Percentiles rank a stretch among this genome's conserved stretches.
Evolutionary conservation across 2,113 vertebrate species (phyloP).

Genomic region (Oplegnathus fasciatus): DNA sequence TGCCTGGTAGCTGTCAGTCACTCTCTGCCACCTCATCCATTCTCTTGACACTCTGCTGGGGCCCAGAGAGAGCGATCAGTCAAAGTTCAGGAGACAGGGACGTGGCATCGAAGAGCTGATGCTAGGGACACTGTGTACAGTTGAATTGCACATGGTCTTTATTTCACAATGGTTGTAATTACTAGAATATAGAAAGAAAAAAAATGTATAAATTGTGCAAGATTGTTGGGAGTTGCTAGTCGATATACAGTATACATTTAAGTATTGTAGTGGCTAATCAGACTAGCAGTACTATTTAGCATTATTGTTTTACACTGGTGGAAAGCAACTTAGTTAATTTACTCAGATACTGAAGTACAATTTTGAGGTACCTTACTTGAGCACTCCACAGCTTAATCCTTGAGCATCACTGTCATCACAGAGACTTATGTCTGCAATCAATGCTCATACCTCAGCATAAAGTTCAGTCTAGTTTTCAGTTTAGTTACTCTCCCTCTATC

Average conservation of each 20-base stretch:
- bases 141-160: background rate
- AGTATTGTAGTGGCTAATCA: background rate
- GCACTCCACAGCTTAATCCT: too few relatives aligned
- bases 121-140: constrained; percentile 14
- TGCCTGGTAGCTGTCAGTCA: constrained; percentile 74
- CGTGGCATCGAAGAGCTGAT: constrained; percentile 57
- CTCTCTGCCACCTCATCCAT: constrained; percentile 72
- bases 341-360: background rate
- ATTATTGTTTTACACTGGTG: background rate
- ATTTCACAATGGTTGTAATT: background rate
- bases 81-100: constrained; percentile 67
- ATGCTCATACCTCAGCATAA: too few relatives aligned
- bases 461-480: background rate
- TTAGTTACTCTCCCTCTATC: background rate
- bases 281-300: background rate
- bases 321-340: background rate
- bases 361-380: background rate
- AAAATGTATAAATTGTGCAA: background rate
- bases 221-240: background rate
- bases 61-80: constrained; percentile 70
- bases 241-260: background rate
- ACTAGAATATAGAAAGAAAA: background rate
- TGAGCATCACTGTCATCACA: too few relatives aligned
- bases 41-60: constrained; percentile 65
- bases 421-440: too few relatives aligned